These are phyloP conservation scores for Kradibia gibbosae DNA, from an alignment of 1,140 invertebrate genomes.

Conservation along the genomic window DNA sequence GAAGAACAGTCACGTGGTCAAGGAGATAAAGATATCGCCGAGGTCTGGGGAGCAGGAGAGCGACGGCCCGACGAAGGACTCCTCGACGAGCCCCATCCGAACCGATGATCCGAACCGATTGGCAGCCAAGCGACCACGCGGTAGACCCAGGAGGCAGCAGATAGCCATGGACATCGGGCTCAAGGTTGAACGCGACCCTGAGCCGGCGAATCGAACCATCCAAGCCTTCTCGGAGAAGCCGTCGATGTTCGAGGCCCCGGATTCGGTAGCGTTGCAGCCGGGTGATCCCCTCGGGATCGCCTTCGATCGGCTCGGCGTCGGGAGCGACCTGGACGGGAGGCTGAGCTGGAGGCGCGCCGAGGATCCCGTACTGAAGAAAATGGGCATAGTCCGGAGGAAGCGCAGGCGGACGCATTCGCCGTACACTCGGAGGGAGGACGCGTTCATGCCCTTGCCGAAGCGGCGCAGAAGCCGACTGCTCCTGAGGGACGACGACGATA, in stretches of 20 bases:
- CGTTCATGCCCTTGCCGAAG: neutral
- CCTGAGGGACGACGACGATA: neutral
- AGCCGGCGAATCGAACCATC: neutral
- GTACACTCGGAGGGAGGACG: neutral
- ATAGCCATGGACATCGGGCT: constrained; percentile 29
- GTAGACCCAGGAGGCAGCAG: constrained; percentile 39
- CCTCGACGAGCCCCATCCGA: neutral
- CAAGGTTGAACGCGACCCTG: neutral
- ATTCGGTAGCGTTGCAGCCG: constrained; percentile 8
- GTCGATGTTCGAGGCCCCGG: constrained; percentile 2
- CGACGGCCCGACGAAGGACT: neutral
- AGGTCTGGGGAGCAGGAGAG: constrained; percentile 11
- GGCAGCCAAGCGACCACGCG: neutral
- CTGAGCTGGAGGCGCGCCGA: neutral
- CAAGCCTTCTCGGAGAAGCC: neutral
- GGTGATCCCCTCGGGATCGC: neutral
- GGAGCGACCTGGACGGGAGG: neutral
- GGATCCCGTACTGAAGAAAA: neutral
- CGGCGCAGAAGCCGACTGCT: neutral
- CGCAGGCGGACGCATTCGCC: constrained; percentile 5
- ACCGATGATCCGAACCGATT: too few relatives aligned
- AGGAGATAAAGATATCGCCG: constrained; percentile 44
- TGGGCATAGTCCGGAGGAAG: neutral
- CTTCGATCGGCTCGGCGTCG: neutral
- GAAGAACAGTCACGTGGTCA: constrained; percentile 33